Evolutionary conservation across 2,888 invertebrate genomes (phyloP), one percentile per base, ranked within the genome.

Genomic region (Drosophila kanekoi): DNA sequence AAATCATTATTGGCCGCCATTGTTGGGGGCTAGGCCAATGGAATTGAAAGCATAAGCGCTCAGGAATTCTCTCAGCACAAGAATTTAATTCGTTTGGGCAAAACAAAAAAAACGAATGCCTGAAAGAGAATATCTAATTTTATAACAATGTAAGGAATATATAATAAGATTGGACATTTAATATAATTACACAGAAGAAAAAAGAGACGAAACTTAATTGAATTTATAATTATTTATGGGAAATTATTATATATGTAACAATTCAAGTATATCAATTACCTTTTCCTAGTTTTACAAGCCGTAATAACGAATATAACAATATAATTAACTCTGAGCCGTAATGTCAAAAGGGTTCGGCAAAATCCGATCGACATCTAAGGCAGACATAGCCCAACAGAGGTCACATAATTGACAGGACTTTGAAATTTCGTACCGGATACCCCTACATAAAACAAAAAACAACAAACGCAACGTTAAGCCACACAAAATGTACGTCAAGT

Each of bases 1-100:
- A 78, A 77, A 77, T 79, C 80, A 80, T 79, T 79, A 79, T 80
- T 75, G 68, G 77, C 62, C 74, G 59, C 48, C 78, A 52, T 58
- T 61, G 61, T 72, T 56, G 54, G 57, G 8, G 57, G 43, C 43
- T 57, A 47, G 67, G 45, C 57, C 47, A 77, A 65, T 62, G 54
- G 47, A 52, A 58, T 52, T 68, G 48, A 37, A 20, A 37, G 35
- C 51, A 44, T 40, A 44, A n/a, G 37, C 37, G 23, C 37, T 45
- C 47, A 63, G 44, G 20, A 48, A 14, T 41, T 49, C 41, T 49
- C 9, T 10, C 35, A 28, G n/a, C 14, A 23, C 40, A 54, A 35
- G 49, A 35, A 57, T 51, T 51, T n/a, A 56, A 64, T 56, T 45
- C 44, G 49, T n/a, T 48, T 28, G 8, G 8, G n/a, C n/a, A n/a